phyloP scores from a whole-genome alignment of 1,140 invertebrate species.

The Temnothorax curvispinosus region DNA sequence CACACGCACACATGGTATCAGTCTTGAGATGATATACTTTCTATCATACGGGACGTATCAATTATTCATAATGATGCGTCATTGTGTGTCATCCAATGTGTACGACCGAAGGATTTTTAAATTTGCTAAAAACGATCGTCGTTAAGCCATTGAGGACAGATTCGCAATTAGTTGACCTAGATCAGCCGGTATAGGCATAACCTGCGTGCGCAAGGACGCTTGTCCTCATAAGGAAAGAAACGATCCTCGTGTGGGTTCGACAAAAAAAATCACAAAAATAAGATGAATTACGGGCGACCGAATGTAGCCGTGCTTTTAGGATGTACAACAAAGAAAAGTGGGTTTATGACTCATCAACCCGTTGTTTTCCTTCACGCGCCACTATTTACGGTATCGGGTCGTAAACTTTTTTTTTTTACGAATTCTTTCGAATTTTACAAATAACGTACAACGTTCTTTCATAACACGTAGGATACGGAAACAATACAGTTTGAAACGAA shows the following conservation, averaged over 20 bases:
- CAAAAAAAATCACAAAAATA: slow-evolving; percentile 53
- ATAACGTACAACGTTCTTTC: background rate
- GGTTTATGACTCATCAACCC: slow-evolving; percentile 45
- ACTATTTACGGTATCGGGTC: slow-evolving; percentile 13
- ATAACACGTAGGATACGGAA: background rate
- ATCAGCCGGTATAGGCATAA: slow-evolving; percentile 75
- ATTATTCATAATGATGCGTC: background rate
- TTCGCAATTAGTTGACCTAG: slow-evolving; percentile 79
- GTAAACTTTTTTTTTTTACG: background rate
- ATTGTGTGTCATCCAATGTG: background rate
- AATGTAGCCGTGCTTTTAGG: slow-evolving; percentile 3
- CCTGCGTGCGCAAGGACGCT: slow-evolving; percentile 74
- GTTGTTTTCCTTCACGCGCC: slow-evolving; percentile 4
- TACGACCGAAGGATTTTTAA: slow-evolving; percentile 13
- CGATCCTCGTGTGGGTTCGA: background rate
- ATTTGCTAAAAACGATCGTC: background rate
- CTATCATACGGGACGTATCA: background rate
- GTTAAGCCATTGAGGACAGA: slow-evolving; percentile 68
- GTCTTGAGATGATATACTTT: background rate
- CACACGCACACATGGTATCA: background rate
- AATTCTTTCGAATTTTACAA: background rate
- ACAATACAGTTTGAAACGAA: background rate
- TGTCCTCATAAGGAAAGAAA: slow-evolving; percentile 46
- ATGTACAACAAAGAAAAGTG: slow-evolving; percentile 50
- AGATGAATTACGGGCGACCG: background rate